These are phyloP conservation scores for Platycercus adscitus DNA, from an alignment of 2,113 vertebrate genomes.

Conservation along the genomic window DNA sequence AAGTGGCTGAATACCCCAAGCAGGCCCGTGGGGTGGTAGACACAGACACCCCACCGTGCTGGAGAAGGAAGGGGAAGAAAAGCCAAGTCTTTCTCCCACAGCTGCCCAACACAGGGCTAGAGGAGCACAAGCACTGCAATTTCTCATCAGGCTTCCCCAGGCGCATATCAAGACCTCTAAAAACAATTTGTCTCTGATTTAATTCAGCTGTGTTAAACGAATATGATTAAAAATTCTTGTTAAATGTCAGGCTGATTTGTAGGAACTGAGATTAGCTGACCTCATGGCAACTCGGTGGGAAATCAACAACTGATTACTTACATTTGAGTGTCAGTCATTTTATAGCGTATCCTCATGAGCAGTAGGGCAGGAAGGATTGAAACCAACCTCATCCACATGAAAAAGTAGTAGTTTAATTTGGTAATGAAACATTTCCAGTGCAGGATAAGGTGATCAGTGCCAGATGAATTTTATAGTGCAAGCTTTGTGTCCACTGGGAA, in stretches of 20 bases:
- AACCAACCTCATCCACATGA: background rate
- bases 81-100: background rate
- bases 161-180: background rate
- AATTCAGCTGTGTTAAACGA: background rate
- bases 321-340: background rate
- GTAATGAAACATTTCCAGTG: background rate
- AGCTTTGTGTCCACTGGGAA: conserved; percentile 3
- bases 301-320: background rate
- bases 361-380: background rate
- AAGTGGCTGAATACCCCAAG: background rate
- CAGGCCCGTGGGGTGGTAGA: background rate
- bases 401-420: background rate
- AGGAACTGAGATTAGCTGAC: background rate
- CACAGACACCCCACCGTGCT: background rate
- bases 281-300: background rate
- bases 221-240: background rate
- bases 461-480: background rate
- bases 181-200: background rate
- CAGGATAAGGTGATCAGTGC: background rate
- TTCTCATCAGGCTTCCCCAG: background rate
- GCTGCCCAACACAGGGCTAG: background rate
- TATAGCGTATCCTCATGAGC: background rate
- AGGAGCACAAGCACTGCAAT: background rate
- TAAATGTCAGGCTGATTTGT: conserved; percentile 6
- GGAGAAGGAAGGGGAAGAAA: background rate